Base-by-base conservation (phyloP, 2,797 vertebrate genomes). In the Thamnophis elegans region DNA sequence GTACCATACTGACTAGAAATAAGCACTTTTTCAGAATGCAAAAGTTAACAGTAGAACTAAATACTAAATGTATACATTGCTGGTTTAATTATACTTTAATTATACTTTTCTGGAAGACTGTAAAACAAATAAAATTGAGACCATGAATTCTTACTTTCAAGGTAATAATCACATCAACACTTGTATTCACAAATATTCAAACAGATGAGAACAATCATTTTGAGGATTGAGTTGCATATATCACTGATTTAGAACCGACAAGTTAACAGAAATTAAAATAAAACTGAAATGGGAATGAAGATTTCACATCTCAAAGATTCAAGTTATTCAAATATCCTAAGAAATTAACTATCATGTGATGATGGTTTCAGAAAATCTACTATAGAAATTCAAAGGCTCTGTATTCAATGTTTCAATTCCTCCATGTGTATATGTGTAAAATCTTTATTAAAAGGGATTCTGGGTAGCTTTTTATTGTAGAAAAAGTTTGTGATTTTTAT, bases 1-100 rank as follows among this genome's bases (percentile, higher is more conserved):
- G 2, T 51, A 95, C 96, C 90, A 96, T 0, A 82, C 22, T 5
- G 73, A 3, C 26, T 60, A 90, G 32, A 92, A 94, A 95, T 47
- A 94, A 86, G 18, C 89, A 10, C 0, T 91, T 20, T 89, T 90
- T 91, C 82, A 36, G 60, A 89, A 32, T 90, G 0, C 86, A 90
- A 93, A 73, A 78, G 28, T 10, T 20, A 25, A 87, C 91, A 65
- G 36, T 42, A 78, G 42, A 82, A 82, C 4, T 82, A 25, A 82
- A 47, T 82, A 47, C 47, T 82, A 47, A 82, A 82, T 47, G 10
- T 82, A 82, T 12, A 82, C 14, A 93, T 88, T 91, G 62, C 62
- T 93, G 85, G 22, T 59, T 94, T 88, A n/a, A 88, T 25, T 26
- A 73, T 93, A 59, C 47, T 32, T n/a, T 36, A 47, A 47, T 47